Base-by-base conservation (phyloP, 2,888 invertebrate genomes). In the Hanleya hanleyi region DNA sequence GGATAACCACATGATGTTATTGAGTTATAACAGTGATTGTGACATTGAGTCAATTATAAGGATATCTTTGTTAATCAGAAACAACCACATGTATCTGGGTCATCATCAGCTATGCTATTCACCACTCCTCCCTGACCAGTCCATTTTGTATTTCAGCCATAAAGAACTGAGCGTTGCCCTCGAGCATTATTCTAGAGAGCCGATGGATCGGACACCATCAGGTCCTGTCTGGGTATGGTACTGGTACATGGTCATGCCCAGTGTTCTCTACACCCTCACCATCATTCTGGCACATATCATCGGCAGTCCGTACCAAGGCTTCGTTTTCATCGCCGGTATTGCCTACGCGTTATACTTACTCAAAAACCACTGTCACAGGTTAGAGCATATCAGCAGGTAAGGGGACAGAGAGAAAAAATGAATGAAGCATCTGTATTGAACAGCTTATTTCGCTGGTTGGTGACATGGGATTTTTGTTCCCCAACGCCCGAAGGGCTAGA, bases 341-440 rank as follows among this genome's bases (percentile, higher is more conserved):
- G 74, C 73, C n/a, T 66, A 64, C 35, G 76, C 83, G 29, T 22
- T 82, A 7, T 72, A 71, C 36, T 50, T 50, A 7, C 36, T 77
- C 12, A 74, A 69, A 36, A 73, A 70, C 38, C 79, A 84, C 22
- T 36, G 41, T 1, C 89, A 89, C 65, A 81, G 89, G 38, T 75
- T 89, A 36, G 22, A 79, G 1, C 86, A 88, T 79, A 75, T 87
- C 6, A 84, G 82, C 70, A 83, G 87, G 89, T 88, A 74, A 67
- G 76, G 47, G 12, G 47, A 41, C 47, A n/a, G n/a, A n/a, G n/a
- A n/a, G n/a, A n/a, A n/a, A n/a, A n/a, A n/a, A n/a, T n/a, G n/a
- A n/a, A n/a, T n/a, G n/a, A n/a, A n/a, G n/a, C n/a, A n/a, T n/a
- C n/a, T n/a, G n/a, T n/a, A n/a, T n/a, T n/a, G n/a, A n/a, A n/a